These are phyloP conservation scores for Buphagus erythrorhynchus DNA, from an alignment of 2,797 vertebrate species.

Conservation along the genomic window DNA sequence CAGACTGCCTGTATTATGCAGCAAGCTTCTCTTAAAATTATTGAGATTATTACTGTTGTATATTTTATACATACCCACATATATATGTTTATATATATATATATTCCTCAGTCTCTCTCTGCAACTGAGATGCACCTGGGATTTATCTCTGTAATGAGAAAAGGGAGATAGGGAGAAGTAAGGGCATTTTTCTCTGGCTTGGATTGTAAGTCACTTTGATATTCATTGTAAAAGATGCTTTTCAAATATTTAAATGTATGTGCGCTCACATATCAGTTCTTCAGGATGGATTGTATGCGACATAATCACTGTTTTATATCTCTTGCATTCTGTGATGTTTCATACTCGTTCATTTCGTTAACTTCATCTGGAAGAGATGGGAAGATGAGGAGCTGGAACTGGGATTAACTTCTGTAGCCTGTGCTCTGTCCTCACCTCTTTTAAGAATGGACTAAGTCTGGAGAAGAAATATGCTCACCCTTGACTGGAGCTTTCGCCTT, in stretches of 20 bases:
- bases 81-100: neutral
- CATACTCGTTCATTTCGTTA: neutral
- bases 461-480: neutral
- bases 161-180: conserved; percentile 75
- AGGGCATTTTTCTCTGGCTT: conserved; percentile 75
- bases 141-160: conserved; percentile 83
- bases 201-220: conserved; percentile 78
- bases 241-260: conserved; percentile 82
- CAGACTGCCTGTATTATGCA: neutral
- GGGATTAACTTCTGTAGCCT: neutral
- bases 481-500: neutral
- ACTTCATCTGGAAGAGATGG: conserved; percentile 3
- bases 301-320: conserved; percentile 53
- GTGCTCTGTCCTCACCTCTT: neutral
- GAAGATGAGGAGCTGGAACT: neutral
- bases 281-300: conserved; percentile 50
- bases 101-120: conserved; percentile 35
- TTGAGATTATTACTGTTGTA: conserved; percentile 51
- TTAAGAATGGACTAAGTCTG: neutral
- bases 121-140: conserved; percentile 55
- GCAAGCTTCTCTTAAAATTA: conserved; percentile 26
- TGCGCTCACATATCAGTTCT: conserved; percentile 71
- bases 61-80: conserved; percentile 30
- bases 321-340: conserved; percentile 12
- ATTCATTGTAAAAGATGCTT: conserved; percentile 79